phyloP scores from a whole-genome alignment of 2,113 vertebrate species.

The Aleadryas rufinucha region DNA sequence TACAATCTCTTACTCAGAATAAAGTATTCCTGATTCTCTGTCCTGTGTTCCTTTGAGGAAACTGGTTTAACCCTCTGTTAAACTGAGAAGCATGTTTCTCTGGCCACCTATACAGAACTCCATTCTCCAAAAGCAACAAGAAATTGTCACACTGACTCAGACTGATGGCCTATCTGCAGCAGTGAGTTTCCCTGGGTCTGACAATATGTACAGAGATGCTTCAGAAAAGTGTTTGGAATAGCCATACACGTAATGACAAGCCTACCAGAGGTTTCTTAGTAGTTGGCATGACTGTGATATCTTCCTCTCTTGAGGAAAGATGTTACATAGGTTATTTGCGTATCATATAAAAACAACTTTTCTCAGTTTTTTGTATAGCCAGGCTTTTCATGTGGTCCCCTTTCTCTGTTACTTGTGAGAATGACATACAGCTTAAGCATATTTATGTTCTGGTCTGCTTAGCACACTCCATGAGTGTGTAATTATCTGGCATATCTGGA shows the following conservation, averaged over 20 bases:
- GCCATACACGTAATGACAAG: not conserved
- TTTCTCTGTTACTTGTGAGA: not conserved
- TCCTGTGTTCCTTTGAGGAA: not conserved
- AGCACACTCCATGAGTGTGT: not conserved
- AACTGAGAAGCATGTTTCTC: not conserved
- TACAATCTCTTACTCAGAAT: not conserved
- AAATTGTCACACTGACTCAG: not conserved
- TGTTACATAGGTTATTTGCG: not conserved
- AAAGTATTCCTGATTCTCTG: not conserved
- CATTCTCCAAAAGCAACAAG: not conserved
- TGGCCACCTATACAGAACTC: not conserved
- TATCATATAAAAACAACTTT: not conserved
- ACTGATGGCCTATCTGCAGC: not conserved
- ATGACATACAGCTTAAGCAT: not conserved
- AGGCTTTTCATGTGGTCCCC: not conserved
- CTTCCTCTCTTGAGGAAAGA: not conserved
- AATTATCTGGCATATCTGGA: not conserved
- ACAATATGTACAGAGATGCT: not conserved
- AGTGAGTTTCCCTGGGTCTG: not conserved
- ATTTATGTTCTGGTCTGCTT: not conserved
- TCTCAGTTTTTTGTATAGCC: not conserved
- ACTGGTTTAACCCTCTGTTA: not conserved
- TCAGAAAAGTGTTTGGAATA: not conserved
- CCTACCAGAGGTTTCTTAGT: not conserved
- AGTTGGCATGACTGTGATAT: not conserved